These are phyloP conservation scores for Mayetiola destructor DNA, from an alignment of 2,888 invertebrate genomes.

Conservation along the genomic window DNA sequence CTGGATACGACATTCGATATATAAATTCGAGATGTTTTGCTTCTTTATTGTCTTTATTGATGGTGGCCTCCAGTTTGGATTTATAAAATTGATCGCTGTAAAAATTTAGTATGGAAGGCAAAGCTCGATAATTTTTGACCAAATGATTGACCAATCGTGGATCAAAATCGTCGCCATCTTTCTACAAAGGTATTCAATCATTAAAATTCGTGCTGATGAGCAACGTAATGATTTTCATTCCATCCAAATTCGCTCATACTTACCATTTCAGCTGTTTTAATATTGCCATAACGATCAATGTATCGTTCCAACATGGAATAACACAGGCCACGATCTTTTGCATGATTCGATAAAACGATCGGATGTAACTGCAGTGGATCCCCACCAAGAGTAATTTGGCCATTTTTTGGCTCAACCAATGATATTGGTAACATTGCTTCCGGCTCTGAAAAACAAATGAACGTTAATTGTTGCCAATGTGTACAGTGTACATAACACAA, in stretches of 20 bases:
- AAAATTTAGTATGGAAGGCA: constrained; percentile 58
- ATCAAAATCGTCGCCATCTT: constrained; percentile 47
- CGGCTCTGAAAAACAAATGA: too few species aligned
- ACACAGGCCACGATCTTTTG: constrained; percentile 48
- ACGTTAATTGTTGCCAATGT: too few species aligned
- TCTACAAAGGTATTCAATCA: too few species aligned
- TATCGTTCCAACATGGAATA: constrained; percentile 59
- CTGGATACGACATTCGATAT: neutral
- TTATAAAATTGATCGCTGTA: constrained; percentile 78
- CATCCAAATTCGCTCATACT: constrained; percentile 22
- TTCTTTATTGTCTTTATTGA: constrained; percentile 28
- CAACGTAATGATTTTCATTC: neutral
- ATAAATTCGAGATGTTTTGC: constrained; percentile 22
- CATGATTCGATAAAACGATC: constrained; percentile 50
- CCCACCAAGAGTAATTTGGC: constrained; percentile 59
- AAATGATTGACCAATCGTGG: constrained; percentile 71
- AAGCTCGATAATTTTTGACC: constrained; percentile 71
- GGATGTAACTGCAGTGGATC: constrained; percentile 90
- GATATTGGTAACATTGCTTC: constrained; percentile 71
- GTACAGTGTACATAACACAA: too few species aligned
- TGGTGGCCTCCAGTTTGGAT: constrained; percentile 52
- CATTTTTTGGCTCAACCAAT: constrained; percentile 42
- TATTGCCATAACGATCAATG: constrained; percentile 48
- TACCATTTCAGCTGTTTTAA: constrained; percentile 44
- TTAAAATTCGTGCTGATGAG: constrained; percentile 48